Conservation (phyloP, 2,797 vertebrate species). For the Lates japonicus region DNA sequence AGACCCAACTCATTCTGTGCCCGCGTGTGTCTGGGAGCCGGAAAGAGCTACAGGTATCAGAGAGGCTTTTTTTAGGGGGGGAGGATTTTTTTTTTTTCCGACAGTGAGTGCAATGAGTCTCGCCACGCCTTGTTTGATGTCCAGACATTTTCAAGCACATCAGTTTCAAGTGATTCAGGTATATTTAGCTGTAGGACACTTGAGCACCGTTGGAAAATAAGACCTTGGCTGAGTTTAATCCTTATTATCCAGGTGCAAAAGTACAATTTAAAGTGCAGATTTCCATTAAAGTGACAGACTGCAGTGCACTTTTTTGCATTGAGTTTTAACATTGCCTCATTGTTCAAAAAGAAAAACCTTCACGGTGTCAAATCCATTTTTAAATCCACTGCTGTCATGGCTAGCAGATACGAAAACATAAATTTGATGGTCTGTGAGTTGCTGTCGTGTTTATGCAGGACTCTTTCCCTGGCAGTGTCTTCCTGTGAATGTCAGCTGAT, state of each 20-base stretch:
- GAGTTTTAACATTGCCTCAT: background rate
- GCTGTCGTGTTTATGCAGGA: conserved; percentile 38
- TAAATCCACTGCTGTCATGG: background rate
- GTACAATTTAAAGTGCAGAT: conserved; percentile 8
- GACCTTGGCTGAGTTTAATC: conserved; percentile 3
- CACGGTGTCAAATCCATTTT: background rate
- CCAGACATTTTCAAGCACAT: conserved; percentile 15
- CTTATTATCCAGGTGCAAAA: conserved; percentile 14
- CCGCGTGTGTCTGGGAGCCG: conserved; percentile 21
- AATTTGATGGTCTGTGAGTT: conserved; percentile 21
- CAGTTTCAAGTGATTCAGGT: conserved; percentile 10
- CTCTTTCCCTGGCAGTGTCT: conserved; percentile 56
- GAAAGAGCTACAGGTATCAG: conserved; percentile 55
- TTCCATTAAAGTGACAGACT: background rate
- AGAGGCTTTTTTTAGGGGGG: conserved; percentile 24
- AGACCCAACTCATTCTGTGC: conserved; percentile 50
- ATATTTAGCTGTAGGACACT: conserved; percentile 28
- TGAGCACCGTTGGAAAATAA: background rate
- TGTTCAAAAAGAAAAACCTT: conserved; percentile 9
- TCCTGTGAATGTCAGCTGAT: conserved; percentile 49
- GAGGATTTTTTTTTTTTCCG: conserved; percentile 37
- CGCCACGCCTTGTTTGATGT: conserved; percentile 33
- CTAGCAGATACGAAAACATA: conserved; percentile 26
- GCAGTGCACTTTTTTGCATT: background rate
- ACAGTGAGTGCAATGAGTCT: conserved; percentile 40